A percentile compares a stretch with the other conserved stretches of the same genome.
These are phyloP conservation scores for Synanceia verrucosa DNA, from an alignment of 2,797 vertebrate species.

Conservation along the genomic window DNA sequence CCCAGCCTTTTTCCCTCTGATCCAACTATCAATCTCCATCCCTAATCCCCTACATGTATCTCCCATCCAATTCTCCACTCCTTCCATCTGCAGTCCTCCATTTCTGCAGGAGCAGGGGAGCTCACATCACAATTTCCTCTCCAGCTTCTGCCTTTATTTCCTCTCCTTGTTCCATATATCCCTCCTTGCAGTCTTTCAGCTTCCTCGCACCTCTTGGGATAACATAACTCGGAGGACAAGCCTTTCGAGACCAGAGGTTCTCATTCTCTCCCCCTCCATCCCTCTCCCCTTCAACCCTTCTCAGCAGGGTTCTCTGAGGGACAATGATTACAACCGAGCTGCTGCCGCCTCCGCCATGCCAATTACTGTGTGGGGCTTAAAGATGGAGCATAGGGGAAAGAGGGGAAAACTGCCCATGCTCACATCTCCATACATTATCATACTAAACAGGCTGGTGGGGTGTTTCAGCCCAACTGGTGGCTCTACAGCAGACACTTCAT, in stretches of 20 bases:
- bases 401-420: constrained; percentile 50
- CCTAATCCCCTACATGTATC: constrained; percentile 62
- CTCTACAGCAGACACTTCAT: constrained; percentile 74
- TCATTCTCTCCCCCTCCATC: constrained; percentile 34
- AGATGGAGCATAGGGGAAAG: constrained; percentile 50
- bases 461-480: constrained; percentile 54
- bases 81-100: constrained; percentile 42
- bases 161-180: constrained; percentile 28
- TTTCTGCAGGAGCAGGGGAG: constrained; percentile 24
- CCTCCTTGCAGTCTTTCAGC: constrained; percentile 37
- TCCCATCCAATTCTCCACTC: constrained; percentile 32
- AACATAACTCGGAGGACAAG: constrained; percentile 64
- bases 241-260: constrained; percentile 54
- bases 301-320: constrained; percentile 70
- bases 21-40: constrained; percentile 56
- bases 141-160: constrained; percentile 21
- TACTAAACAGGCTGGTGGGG: constrained; percentile 73
- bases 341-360: constrained; percentile 70
- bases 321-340: constrained; percentile 78
- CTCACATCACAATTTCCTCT: constrained; percentile 56
- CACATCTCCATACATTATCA: constrained; percentile 81
- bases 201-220: constrained; percentile 57
- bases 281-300: constrained; percentile 49
- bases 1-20: not conserved
- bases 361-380: constrained; percentile 77